Conservation (phyloP, 2,113 vertebrate species). For the Perognathus longimembris region DNA sequence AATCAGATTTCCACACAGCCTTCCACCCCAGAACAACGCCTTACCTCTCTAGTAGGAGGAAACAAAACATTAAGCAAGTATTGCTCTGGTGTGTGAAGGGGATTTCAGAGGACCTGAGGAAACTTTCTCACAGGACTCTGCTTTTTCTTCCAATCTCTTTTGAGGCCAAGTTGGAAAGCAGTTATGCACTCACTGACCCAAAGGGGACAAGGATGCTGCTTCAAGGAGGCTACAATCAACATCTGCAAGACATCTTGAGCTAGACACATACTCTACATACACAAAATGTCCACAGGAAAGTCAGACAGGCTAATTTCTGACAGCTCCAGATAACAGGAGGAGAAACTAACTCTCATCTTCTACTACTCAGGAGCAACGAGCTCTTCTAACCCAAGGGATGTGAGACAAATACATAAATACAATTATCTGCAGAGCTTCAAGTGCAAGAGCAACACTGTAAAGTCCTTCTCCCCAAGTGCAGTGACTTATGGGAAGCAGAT, state of each 20-base stretch:
- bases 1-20: constrained; percentile 78
- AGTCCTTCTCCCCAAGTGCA: constrained; percentile 84
- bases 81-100: constrained; percentile 50
- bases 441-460: constrained; percentile 80
- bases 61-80: constrained; percentile 67
- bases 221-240: constrained; percentile 62
- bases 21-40: constrained; percentile 25
- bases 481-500: constrained; percentile 84
- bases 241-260: constrained; percentile 77
- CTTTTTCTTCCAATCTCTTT: constrained; percentile 41
- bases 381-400: constrained; percentile 75
- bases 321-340: constrained; percentile 87
- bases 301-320: constrained; percentile 86
- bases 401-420: constrained; percentile 83
- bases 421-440: constrained; percentile 84
- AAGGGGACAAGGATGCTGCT: constrained; percentile 65
- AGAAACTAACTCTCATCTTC: constrained; percentile 77
- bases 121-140: constrained; percentile 45
- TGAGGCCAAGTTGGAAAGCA: constrained; percentile 59
- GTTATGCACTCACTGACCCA: constrained; percentile 55
- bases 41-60: constrained; percentile 59
- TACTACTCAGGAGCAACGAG: constrained; percentile 72
- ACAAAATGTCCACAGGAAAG: constrained; percentile 85
- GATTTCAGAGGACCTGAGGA: constrained; percentile 59
- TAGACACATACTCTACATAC: constrained; percentile 85